Conservation (phyloP, 2,797 vertebrate species). For the Craterocephalus amniculus region DNA sequence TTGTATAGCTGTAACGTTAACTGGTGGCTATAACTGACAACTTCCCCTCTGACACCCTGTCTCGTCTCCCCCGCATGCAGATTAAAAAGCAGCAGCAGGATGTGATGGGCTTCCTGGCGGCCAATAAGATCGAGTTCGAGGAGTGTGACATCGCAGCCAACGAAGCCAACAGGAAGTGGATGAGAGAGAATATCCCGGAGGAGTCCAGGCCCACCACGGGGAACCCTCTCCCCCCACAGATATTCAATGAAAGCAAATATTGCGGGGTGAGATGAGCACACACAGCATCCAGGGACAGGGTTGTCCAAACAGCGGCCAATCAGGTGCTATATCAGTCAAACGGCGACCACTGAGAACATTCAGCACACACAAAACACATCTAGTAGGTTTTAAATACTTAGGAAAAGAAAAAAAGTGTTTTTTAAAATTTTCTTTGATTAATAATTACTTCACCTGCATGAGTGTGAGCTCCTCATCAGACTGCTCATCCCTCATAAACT, state of each 20-base stretch:
- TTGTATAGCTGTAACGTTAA: constrained; percentile 26
- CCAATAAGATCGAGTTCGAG: constrained; percentile 94
- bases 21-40: constrained; percentile 41
- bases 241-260: constrained; percentile 92
- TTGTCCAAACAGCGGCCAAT: neutral
- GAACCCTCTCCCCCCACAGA: constrained; percentile 93
- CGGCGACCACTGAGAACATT: neutral
- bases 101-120: constrained; percentile 91
- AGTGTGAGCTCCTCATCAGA: neutral
- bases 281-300: neutral
- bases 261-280: constrained; percentile 88
- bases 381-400: neutral
- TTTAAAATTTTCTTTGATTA: too few species aligned
- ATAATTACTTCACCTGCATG: too few species aligned
- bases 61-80: constrained; percentile 68
- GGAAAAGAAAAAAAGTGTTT: too few species aligned
- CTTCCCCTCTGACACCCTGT: constrained; percentile 44
- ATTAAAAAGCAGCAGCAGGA: constrained; percentile 99
- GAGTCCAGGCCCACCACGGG: constrained; percentile 87
- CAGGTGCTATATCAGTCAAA: neutral
- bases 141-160: constrained; percentile 95
- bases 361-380: neutral
- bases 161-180: constrained; percentile 95
- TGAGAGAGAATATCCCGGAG: constrained; percentile 95
- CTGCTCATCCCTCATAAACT: neutral